These are phyloP conservation scores for Drosophila testacea DNA, from an alignment of 2,888 invertebrate species.

Conservation along the genomic window DNA sequence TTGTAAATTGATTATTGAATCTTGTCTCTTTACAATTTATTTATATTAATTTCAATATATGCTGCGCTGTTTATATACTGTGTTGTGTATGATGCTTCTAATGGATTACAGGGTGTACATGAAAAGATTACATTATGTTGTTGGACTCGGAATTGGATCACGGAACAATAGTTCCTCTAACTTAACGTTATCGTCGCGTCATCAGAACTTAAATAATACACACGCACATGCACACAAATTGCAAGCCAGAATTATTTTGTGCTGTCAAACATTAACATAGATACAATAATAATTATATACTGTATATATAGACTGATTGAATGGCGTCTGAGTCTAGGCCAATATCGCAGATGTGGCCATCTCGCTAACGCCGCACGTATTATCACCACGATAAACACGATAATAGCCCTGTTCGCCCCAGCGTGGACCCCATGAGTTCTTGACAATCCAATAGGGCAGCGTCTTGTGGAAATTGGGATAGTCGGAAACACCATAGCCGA, in stretches of 20 bases:
- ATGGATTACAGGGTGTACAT: conserved; percentile 58
- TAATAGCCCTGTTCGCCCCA: conserved; percentile 99
- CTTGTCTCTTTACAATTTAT: conserved; percentile 60
- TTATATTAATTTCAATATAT: conserved; percentile 60
- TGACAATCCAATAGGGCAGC: conserved; percentile 96
- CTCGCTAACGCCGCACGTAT: conserved; percentile 95
- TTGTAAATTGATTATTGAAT: conserved; percentile 1
- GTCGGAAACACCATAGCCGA: conserved; percentile 93
- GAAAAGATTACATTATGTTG: conserved; percentile 48
- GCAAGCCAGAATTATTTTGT: conserved; percentile 38
- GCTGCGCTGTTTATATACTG: conserved; percentile 20
- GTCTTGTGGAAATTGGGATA: conserved; percentile 93
- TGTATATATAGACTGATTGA: conserved; percentile 26
- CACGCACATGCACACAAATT: conserved; percentile 26
- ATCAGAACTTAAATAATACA: conserved; percentile 37
- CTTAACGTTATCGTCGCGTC: conserved; percentile 42
- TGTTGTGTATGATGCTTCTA: conserved; percentile 43
- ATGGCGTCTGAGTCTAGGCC: conserved; percentile 48
- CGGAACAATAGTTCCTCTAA: conserved; percentile 43
- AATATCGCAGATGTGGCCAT: conserved; percentile 95
- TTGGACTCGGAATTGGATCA: conserved; percentile 13
- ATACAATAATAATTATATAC: conserved; percentile 37
- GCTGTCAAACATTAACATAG: conserved; percentile 56
- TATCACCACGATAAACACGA: conserved; percentile 96
- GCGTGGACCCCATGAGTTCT: conserved; percentile 96